Conservation (phyloP, 2,113 vertebrate species). For the Rattus norvegicus region DNA sequence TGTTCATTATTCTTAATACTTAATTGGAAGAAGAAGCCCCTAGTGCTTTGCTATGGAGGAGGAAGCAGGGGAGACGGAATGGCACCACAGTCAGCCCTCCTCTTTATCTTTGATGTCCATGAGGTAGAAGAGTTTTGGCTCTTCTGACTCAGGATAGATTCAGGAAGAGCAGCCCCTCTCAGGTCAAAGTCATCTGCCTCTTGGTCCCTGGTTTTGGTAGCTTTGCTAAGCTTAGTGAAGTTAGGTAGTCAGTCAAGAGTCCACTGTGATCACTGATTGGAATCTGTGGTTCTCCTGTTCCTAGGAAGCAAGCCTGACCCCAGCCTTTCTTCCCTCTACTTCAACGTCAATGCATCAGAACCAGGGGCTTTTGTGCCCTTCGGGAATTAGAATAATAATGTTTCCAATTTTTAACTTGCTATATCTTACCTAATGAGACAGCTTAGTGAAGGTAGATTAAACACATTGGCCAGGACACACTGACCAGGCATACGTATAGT, state of each 20-base stretch:
- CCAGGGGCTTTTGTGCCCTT: neutral
- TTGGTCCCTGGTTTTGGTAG: neutral
- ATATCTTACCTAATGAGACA: neutral
- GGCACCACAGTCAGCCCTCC: rapidly evolving
- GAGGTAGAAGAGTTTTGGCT: neutral
- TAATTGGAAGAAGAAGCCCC: neutral
- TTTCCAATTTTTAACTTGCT: neutral
- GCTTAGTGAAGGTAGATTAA: neutral
- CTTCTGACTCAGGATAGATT: neutral
- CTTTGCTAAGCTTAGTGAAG: neutral
- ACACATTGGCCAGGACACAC: neutral
- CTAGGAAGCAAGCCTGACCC: neutral
- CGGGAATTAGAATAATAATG: neutral
- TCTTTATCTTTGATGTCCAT: neutral
- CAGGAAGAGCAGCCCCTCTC: neutral
- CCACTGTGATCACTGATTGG: neutral
- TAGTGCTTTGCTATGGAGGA: neutral
- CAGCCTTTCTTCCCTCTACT: neutral
- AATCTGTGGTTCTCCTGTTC: neutral
- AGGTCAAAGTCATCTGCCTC: neutral
- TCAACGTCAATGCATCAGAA: neutral
- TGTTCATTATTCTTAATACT: neutral
- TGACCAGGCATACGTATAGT: neutral
- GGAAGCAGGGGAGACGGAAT: neutral
- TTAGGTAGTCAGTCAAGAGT: no score